Conservation (phyloP, 2,888 invertebrate genomes). For the Dynastes hyllus region DNA sequence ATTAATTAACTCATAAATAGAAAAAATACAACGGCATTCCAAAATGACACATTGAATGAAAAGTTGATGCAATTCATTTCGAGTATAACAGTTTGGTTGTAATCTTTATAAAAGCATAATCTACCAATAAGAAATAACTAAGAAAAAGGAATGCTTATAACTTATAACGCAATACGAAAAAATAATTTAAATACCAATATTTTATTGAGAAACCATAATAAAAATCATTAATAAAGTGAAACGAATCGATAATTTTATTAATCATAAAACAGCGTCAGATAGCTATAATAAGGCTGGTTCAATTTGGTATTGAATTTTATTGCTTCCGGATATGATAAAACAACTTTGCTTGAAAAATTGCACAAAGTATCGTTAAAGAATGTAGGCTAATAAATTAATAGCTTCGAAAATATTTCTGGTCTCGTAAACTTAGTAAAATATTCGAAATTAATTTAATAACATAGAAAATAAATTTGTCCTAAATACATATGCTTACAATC, state of each 20-base stretch:
- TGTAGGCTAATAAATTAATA: neutral
- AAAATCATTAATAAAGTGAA: slow-evolving; percentile 14
- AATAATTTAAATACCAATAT: too few relatives aligned
- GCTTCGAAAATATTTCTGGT: too few relatives aligned
- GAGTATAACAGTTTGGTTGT: too few relatives aligned
- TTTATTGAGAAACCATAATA: neutral
- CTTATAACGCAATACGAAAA: too few relatives aligned
- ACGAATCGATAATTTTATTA: slow-evolving; percentile 32
- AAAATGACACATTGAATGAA: too few relatives aligned
- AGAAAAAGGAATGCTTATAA: too few relatives aligned
- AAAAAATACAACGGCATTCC: too few relatives aligned
- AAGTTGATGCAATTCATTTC: too few relatives aligned
- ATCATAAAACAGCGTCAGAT: neutral
- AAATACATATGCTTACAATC: neutral
- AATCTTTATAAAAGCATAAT: too few relatives aligned
- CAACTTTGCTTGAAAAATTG: slow-evolving; percentile 10
- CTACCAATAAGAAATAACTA: too few relatives aligned
- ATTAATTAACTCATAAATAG: too few relatives aligned
- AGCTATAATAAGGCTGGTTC: neutral
- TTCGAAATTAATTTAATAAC: neutral
- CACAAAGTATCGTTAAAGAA: neutral
- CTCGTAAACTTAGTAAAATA: neutral
- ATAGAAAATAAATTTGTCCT: neutral
- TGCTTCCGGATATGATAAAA: slow-evolving; percentile 25
- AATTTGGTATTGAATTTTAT: slow-evolving; percentile 11